phyloP scores from a whole-genome alignment of 2,113 vertebrate genomes.

The Corythaixoides concolor region DNA sequence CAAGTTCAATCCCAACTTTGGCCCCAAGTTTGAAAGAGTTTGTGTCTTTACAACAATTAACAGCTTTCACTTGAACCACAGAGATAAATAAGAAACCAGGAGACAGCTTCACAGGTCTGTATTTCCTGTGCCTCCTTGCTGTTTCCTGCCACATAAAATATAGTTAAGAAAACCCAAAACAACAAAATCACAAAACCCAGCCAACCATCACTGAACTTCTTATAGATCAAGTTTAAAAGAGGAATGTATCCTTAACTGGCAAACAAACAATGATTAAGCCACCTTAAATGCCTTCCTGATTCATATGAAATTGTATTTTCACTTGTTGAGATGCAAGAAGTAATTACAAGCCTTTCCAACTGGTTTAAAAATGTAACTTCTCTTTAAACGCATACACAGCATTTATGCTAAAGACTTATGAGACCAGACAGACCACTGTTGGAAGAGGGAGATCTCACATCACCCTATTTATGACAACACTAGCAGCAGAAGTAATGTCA shows the following conservation, averaged over 20 bases:
- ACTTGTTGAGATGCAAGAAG: neutral
- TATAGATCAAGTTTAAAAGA: neutral
- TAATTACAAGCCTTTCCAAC: neutral
- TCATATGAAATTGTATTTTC: neutral
- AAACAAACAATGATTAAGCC: neutral
- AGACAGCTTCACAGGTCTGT: neutral
- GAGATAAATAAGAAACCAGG: neutral
- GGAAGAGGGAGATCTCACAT: neutral
- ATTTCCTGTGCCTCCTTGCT: neutral
- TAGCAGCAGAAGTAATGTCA: neutral
- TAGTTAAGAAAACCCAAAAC: neutral
- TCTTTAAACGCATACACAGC: neutral
- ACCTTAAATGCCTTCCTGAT: neutral
- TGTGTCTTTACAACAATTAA: neutral
- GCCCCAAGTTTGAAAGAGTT: neutral
- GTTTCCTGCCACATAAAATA: neutral
- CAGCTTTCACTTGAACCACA: neutral
- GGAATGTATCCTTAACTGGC: neutral
- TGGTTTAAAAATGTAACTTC: neutral
- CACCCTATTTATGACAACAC: neutral
- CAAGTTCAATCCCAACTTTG: neutral
- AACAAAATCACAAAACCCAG: neutral
- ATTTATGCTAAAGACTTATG: neutral
- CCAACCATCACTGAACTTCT: neutral
- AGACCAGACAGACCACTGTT: neutral